These are phyloP conservation scores for Euzophera pinguis DNA, from an alignment of 2,888 invertebrate species.

Conservation along the genomic window DNA sequence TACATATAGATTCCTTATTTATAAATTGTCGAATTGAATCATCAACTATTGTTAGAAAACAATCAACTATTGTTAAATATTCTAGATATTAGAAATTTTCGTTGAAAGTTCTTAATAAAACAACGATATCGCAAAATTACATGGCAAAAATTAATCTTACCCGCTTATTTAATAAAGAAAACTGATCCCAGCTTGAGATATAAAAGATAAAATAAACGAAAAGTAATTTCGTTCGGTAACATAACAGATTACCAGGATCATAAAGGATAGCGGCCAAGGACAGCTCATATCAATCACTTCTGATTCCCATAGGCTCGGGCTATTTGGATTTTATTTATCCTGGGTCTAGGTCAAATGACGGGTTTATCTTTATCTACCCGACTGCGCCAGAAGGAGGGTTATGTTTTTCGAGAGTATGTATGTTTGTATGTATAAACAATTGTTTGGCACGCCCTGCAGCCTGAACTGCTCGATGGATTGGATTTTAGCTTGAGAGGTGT, in stretches of 20 bases:
- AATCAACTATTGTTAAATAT: no score
- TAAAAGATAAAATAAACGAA: not conserved
- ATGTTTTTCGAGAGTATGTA: no score
- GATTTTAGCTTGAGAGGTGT: no score
- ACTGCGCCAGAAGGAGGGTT: not conserved
- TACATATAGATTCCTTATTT: no score
- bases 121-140: not conserved
- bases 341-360: constrained; percentile 2
- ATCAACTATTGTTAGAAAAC: no score
- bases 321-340: not conserved
- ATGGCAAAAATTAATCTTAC: not conserved
- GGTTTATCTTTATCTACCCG: not conserved
- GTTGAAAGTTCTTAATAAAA: no score
- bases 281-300: not conserved
- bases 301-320: not conserved
- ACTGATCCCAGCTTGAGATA: not conserved
- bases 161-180: not conserved
- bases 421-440: no score
- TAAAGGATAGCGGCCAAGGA: constrained; percentile 4
- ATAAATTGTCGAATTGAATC: no score
- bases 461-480: no score
- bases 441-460: no score
- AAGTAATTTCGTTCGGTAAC: constrained; percentile 1
- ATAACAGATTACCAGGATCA: constrained; percentile 3
- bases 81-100: no score